phyloP scores from a whole-genome alignment of 1,140 invertebrate genomes.

The Globodera ellingtonae region DNA sequence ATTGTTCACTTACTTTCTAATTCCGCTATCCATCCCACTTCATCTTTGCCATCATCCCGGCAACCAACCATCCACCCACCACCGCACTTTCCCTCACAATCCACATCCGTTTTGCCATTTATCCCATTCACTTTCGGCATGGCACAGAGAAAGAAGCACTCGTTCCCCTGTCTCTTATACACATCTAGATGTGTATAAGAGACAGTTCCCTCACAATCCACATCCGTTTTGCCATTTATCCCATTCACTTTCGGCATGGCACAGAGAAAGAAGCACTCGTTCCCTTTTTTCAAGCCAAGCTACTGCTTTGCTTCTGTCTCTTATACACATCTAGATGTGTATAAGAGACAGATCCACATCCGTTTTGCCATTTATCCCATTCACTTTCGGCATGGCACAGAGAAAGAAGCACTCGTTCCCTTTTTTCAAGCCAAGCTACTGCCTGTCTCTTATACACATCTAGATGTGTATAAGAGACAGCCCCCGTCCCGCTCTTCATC shows the following conservation, averaged over 20 bases:
- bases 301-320: too few species aligned
- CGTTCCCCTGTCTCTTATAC: too few species aligned
- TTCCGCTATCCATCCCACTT: background rate
- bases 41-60: background rate
- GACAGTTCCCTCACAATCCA: background rate
- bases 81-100: background rate
- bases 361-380: conserved; percentile 3
- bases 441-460: too few species aligned
- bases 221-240: background rate
- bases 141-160: background rate
- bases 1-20: background rate
- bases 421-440: background rate
- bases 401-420: background rate
- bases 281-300: too few species aligned
- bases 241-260: background rate
- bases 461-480: too few species aligned
- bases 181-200: too few species aligned
- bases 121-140: conserved; percentile 1
- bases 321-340: too few species aligned
- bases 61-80: background rate
- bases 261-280: background rate
- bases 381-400: background rate
- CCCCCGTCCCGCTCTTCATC: background rate
- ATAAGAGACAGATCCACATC: too few species aligned
- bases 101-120: background rate